phyloP scores from a whole-genome alignment of 2,797 vertebrate genomes.

The Decapterus maruadsi region DNA sequence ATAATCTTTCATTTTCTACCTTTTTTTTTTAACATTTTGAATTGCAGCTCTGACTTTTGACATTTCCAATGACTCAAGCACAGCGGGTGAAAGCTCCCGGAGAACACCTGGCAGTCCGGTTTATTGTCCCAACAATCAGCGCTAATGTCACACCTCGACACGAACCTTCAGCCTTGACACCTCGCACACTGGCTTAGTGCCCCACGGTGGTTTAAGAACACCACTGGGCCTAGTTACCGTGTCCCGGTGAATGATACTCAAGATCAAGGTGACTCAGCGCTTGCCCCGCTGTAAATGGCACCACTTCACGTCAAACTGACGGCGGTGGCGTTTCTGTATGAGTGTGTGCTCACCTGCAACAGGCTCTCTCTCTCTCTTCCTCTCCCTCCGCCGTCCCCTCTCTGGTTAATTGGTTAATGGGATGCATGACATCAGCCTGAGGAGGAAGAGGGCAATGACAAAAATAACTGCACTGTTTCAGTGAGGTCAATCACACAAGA shows the following conservation, averaged over 20 bases:
- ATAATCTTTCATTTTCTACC: slow-evolving; percentile 10
- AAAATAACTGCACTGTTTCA: slow-evolving; percentile 4
- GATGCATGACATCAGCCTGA: slow-evolving; percentile 42
- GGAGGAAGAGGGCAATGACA: slow-evolving; percentile 30
- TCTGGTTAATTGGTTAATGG: slow-evolving; percentile 46
- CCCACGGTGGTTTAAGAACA: slow-evolving; percentile 57
- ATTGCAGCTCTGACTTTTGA: slow-evolving; percentile 36
- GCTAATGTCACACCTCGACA: slow-evolving; percentile 68
- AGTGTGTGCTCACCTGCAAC: slow-evolving; percentile 30
- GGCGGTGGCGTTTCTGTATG: slow-evolving; percentile 8
- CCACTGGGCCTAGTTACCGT: slow-evolving; percentile 61
- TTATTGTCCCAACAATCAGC: slow-evolving; percentile 64
- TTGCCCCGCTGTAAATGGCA: slow-evolving; percentile 49
- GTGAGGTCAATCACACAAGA: slow-evolving; percentile 9
- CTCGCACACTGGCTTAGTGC: slow-evolving; percentile 55
- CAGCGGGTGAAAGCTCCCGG: slow-evolving; percentile 53
- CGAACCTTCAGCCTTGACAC: slow-evolving; percentile 65
- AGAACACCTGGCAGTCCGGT: slow-evolving; percentile 37
- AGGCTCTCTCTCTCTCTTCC: slow-evolving; percentile 1
- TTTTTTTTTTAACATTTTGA: too few relatives aligned
- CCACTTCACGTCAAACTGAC: slow-evolving; percentile 57
- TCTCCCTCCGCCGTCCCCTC: slow-evolving; percentile 3
- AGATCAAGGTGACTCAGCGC: slow-evolving; percentile 69
- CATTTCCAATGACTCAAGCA: slow-evolving; percentile 54
- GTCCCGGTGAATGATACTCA: slow-evolving; percentile 63